Conservation (phyloP, 2,113 vertebrate species). For the Burhinus oedicnemus region DNA sequence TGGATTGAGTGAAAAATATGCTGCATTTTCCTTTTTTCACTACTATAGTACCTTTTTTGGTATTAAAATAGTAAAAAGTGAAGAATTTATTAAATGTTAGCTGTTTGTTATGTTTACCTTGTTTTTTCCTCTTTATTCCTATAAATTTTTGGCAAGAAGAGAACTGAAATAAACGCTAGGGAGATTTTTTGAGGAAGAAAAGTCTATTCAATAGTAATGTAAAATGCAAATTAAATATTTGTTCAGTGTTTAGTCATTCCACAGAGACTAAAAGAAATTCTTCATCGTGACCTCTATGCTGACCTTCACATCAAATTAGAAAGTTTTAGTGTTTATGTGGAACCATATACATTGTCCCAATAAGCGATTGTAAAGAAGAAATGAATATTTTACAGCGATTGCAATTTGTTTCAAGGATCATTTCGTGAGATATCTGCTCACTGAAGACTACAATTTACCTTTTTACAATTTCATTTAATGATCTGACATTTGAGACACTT, state of each 20-base stretch:
- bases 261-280: slow-evolving; percentile 17
- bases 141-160: neutral
- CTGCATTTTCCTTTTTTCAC: neutral
- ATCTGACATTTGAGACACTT: slow-evolving; percentile 60
- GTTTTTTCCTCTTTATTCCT: neutral
- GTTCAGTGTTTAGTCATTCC: neutral
- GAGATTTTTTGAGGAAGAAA: neutral
- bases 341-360: neutral
- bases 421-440: slow-evolving; percentile 27
- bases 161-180: neutral
- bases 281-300: neutral
- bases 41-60: neutral
- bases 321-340: slow-evolving; percentile 39
- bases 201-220: slow-evolving; percentile 19
- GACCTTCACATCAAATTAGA: slow-evolving; percentile 22
- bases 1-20: neutral
- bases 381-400: neutral
- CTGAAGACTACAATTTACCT: slow-evolving; percentile 56
- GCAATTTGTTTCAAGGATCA: slow-evolving; percentile 5
- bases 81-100: neutral
- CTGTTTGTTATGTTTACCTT: neutral
- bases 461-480: slow-evolving; percentile 62
- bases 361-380: slow-evolving; percentile 31
- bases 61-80: neutral
- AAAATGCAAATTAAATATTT: slow-evolving; percentile 60